Conservation (phyloP, 2,113 vertebrate species). For the Psittacula cyanocephala region DNA sequence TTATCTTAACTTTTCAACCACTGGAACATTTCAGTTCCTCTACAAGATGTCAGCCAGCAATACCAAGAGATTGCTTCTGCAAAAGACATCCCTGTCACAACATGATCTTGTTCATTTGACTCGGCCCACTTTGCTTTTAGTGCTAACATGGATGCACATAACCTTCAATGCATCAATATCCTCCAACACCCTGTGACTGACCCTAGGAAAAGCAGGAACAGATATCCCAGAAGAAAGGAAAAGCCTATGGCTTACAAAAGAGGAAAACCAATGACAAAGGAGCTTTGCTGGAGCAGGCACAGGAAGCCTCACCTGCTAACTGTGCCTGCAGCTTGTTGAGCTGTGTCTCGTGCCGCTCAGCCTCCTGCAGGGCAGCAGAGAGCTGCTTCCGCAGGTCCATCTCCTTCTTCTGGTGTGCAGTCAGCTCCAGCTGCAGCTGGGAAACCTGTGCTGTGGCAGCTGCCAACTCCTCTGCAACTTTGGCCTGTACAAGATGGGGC, state of each 20-base stretch:
- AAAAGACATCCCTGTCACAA: not conserved
- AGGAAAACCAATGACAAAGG: not conserved
- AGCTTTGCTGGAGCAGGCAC: not conserved
- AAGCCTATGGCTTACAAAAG: rapidly evolving
- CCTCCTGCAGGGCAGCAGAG: constrained; percentile 75
- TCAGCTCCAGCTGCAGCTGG: constrained; percentile 87
- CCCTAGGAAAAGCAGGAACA: not conserved
- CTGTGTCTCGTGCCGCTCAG: constrained; percentile 68
- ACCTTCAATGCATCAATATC: not conserved
- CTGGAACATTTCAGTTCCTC: not conserved
- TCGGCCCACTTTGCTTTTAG: not conserved
- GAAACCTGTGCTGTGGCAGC: constrained; percentile 83
- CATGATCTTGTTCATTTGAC: not conserved
- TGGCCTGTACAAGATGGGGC: constrained; percentile 73
- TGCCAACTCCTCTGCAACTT: constrained; percentile 87
- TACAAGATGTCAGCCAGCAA: not conserved
- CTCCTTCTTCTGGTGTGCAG: constrained; percentile 85
- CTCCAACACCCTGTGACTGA: not conserved
- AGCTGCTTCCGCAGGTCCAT: constrained; percentile 82
- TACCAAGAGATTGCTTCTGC: not conserved
- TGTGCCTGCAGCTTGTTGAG: constrained; percentile 77
- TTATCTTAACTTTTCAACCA: not conserved
- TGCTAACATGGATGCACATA: not conserved
- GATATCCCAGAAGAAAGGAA: not conserved
- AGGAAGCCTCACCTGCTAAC: constrained; percentile 76